Percentiles rank a stretch among this genome's conserved stretches.
These are phyloP conservation scores for Panthera tigris DNA, from an alignment of 2,113 vertebrate genomes.

Conservation along the genomic window DNA sequence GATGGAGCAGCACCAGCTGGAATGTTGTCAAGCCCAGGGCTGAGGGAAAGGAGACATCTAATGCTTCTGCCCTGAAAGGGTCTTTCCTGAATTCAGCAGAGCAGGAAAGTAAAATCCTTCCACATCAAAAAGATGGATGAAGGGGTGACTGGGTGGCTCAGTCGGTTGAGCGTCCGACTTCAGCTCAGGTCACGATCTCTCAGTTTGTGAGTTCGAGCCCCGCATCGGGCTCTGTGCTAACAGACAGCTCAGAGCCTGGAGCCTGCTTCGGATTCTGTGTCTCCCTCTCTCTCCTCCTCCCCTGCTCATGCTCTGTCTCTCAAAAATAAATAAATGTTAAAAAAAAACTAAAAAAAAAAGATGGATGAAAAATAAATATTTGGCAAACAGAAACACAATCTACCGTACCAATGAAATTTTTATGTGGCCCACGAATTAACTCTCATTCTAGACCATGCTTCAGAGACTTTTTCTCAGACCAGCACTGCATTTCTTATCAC, in stretches of 20 bases:
- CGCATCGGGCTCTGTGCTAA: too few relatives aligned
- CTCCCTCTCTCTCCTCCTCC: too few relatives aligned
- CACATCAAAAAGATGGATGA: background rate
- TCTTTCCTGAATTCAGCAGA: background rate
- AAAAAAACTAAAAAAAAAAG: background rate
- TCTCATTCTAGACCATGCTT: background rate
- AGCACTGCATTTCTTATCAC: background rate
- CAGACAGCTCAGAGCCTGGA: too few relatives aligned
- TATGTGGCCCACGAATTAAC: background rate
- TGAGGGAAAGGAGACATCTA: background rate
- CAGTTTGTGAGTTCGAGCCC: too few relatives aligned
- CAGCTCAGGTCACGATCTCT: too few relatives aligned
- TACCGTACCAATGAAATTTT: background rate
- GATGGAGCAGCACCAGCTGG: background rate
- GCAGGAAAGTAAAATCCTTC: background rate
- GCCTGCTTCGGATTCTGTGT: too few relatives aligned
- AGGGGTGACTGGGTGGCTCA: background rate
- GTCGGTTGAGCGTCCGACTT: too few relatives aligned
- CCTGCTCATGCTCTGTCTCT: too few relatives aligned
- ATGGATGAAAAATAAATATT: background rate
- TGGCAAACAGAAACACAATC: background rate
- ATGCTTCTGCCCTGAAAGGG: background rate
- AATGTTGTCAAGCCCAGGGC: background rate
- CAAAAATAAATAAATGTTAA: too few relatives aligned
- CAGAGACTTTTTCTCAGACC: background rate